phyloP scores from a whole-genome alignment of 2,797 vertebrate species.

The Scleropages formosus region DNA sequence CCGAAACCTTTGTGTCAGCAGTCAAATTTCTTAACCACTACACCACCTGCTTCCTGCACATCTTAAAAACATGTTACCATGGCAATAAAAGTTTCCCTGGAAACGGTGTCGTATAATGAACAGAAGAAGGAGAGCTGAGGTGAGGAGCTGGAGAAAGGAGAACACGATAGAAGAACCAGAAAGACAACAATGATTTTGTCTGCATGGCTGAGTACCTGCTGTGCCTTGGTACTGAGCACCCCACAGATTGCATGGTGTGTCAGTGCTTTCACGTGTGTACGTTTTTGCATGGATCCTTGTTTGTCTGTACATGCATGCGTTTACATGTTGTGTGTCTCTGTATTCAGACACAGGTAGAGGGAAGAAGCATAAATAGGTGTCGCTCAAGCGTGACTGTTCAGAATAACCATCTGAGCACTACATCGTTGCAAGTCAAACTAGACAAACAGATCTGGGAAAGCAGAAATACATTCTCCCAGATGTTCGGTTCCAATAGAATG shows the following conservation, averaged over 20 bases:
- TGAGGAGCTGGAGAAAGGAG: slow-evolving; percentile 26
- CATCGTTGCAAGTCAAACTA: slow-evolving; percentile 47
- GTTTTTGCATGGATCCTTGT: background rate
- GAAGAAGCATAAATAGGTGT: slow-evolving; percentile 44
- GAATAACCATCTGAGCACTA: slow-evolving; percentile 40
- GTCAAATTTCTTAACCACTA: background rate
- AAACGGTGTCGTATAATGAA: background rate
- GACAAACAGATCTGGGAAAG: slow-evolving; percentile 1
- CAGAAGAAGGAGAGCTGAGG: slow-evolving; percentile 1
- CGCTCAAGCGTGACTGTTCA: slow-evolving; percentile 44
- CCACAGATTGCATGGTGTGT: background rate
- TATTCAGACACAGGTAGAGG: slow-evolving; percentile 44
- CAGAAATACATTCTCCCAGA: background rate
- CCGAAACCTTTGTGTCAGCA: background rate
- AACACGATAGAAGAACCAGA: slow-evolving; percentile 48
- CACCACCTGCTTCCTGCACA: background rate
- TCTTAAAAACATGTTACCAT: background rate
- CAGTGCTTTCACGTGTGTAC: slow-evolving; percentile 8
- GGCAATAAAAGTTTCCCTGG: background rate
- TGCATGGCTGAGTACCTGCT: slow-evolving; percentile 54
- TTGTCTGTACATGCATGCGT: too few species aligned
- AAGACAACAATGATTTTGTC: slow-evolving; percentile 55
- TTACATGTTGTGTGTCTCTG: slow-evolving; percentile 21
- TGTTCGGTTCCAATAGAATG: background rate
- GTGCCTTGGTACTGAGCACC: slow-evolving; percentile 24